phyloP scores from a whole-genome alignment of 2,797 vertebrate species.

The Pelodytes ibericus region DNA sequence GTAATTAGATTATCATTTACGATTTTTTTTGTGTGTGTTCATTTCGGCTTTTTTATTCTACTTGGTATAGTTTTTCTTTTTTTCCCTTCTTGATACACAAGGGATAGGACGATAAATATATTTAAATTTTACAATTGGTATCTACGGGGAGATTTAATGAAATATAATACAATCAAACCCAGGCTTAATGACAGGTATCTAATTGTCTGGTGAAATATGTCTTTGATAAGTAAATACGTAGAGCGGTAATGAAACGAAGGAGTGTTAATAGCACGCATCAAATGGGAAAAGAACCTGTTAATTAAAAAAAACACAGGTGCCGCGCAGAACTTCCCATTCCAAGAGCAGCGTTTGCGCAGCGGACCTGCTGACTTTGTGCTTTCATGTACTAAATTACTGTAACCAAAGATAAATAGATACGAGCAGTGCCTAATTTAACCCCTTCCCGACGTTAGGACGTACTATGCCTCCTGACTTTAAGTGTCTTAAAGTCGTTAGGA shows the following conservation, averaged over 20 bases:
- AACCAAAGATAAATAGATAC: not conserved
- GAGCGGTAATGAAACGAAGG: conserved; percentile 23
- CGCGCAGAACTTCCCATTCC: not conserved
- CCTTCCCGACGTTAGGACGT: no score
- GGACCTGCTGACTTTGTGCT: not conserved
- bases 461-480: no score
- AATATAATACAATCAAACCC: not conserved
- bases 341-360: not conserved
- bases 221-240: not conserved
- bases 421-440: no score
- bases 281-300: conserved; percentile 31
- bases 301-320: conserved; percentile 39
- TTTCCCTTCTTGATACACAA: not conserved
- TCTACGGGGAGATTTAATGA: conserved; percentile 15
- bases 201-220: conserved; percentile 18
- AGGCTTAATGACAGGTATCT: conserved; percentile 23
- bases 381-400: not conserved
- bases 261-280: conserved; percentile 45
- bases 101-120: not conserved
- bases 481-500: no score
- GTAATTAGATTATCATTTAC: not conserved
- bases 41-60: not conserved
- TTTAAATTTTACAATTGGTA: not conserved
- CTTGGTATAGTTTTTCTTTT: not conserved
- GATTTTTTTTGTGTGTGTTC: not conserved